Base-by-base conservation (phyloP, 1,140 invertebrate genomes). In the Trialeurodes vaporariorum region DNA sequence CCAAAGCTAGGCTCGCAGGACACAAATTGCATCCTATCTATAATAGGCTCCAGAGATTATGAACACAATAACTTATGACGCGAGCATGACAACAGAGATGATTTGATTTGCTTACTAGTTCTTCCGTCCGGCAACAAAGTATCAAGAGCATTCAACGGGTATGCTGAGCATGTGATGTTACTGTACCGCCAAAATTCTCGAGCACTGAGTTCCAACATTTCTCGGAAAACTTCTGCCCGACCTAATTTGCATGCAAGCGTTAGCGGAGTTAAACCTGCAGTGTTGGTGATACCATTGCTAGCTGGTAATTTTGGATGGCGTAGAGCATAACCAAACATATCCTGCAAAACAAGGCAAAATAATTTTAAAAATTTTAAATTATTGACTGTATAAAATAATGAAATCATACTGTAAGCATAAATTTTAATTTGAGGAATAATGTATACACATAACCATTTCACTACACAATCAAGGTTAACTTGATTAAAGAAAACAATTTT, bases 161-260 rank as follows among this genome's bases (percentile, higher is more conserved):
- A 98, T 0, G 92, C 94, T 17, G 94, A 98, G 79, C 96, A 99
- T n/a, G 94, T 98, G 73, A 98, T 98, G 76, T 98, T 98, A 73
- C 94, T 97, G 80, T 98, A 99, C 59, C 96, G 82, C 97, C 97
- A 99, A 78, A 98, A 97, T 80, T 98, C 96, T 69, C 92, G 84
- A 68, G 93, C 91, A 64, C 92, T 94, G 13, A 98, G 81, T 78
- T 99, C 96, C 75, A 99, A 83, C 92, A 99, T 98, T 81, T 98
- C 96, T 71, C 91, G 86, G 80, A 99, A 98, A 70, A 98, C 94
- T 74, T 93, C 90, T 12, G 93, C 93, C 68, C 96, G 84, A 63
- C 96, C 97, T 64, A 99, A 81, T 79, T 96, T 93, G 78, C 96
- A 97, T 66, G 97, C 94, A 26, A 99, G 82, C 0, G 96, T 98